A percentile compares a stretch with the other conserved stretches of the same genome.
phyloP scores from a whole-genome alignment of 2,113 vertebrate species.

The Toxostoma redivivum region DNA sequence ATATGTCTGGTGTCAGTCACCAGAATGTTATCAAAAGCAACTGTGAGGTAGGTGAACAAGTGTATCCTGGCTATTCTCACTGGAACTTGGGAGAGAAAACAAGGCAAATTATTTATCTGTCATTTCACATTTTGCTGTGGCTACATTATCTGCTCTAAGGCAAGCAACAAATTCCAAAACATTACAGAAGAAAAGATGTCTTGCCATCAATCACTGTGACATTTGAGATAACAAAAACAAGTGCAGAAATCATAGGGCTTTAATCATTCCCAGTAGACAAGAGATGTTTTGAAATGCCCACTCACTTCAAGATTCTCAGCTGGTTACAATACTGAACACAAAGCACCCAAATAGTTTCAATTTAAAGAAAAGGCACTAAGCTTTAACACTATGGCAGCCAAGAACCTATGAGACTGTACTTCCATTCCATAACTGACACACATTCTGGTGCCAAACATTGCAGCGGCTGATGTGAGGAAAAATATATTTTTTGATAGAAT shows the following conservation, averaged over 20 bases:
- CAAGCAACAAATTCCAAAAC: not conserved
- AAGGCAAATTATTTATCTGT: slow-evolving; percentile 45
- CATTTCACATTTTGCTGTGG: slow-evolving; percentile 26
- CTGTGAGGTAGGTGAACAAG: not conserved
- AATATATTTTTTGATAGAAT: not conserved
- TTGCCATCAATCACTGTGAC: slow-evolving; percentile 46
- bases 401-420: not conserved
- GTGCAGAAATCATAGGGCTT: slow-evolving; percentile 4
- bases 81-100: not conserved
- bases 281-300: not conserved
- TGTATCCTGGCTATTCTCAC: not conserved
- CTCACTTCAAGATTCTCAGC: not conserved
- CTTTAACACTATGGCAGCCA: not conserved
- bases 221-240: slow-evolving; percentile 45
- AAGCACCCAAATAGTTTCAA: not conserved
- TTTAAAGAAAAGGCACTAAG: not conserved
- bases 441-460: not conserved
- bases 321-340: not conserved
- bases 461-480: not conserved
- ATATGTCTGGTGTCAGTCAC: not conserved
- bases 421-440: not conserved
- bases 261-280: slow-evolving; percentile 25
- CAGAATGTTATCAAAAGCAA: not conserved
- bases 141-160: slow-evolving; percentile 33
- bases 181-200: slow-evolving; percentile 24